These are phyloP conservation scores for Dorcus hopei DNA, from an alignment of 2,888 invertebrate genomes.

Conservation along the genomic window DNA sequence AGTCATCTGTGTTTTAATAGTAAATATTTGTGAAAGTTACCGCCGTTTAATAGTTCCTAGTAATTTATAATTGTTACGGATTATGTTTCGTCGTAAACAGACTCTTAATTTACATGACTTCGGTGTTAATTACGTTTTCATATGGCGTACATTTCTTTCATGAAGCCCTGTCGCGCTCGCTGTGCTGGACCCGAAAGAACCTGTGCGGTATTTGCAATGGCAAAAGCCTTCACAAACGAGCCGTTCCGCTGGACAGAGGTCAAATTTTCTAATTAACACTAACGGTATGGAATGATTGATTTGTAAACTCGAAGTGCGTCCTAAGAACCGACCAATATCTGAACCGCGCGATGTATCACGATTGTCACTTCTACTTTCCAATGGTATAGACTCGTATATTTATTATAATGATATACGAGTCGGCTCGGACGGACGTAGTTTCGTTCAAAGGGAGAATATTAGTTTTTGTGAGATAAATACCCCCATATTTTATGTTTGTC, in stretches of 20 bases:
- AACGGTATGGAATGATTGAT: constrained; percentile 45
- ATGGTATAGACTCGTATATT: constrained; percentile 4
- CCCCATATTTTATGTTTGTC: constrained; percentile 23
- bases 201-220: neutral
- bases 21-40: too few relatives aligned
- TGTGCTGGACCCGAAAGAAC: neutral
- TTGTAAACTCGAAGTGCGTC: constrained; percentile 36
- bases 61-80: too few relatives aligned
- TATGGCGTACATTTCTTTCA: neutral
- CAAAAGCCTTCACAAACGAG: neutral
- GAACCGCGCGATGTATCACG: constrained; percentile 5
- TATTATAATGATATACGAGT: constrained; percentile 16
- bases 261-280: constrained; percentile 48
- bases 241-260: constrained; percentile 26
- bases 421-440: constrained; percentile 4
- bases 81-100: neutral
- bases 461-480: constrained; percentile 26
- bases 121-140: neutral
- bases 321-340: neutral
- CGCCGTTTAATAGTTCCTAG: too few relatives aligned
- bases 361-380: neutral
- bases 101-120: neutral
- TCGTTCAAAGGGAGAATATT: constrained; percentile 24
- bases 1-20: too few relatives aligned
- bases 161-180: neutral